Evolutionary conservation across 1,140 invertebrate genomes (phyloP), one percentile per base, ranked within the genome.

Genomic region (Drosophila pachea): DNA sequence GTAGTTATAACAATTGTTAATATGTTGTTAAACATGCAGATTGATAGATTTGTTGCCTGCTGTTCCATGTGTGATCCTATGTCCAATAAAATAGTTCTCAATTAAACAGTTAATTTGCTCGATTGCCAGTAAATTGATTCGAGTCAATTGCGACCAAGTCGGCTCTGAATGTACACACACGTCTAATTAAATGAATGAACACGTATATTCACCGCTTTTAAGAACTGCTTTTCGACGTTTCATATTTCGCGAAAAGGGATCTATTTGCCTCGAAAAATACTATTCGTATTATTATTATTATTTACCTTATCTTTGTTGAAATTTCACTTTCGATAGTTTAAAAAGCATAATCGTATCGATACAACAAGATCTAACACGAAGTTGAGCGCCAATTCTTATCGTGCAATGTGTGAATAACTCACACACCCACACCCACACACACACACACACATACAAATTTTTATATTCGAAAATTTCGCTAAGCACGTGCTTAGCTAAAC

Each of bases 1-100:
- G 52, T 22, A 33, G 29, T 43, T 56, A 43, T 36, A 68, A 63
- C 56, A 71, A 74, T 74, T 67, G 68, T 62, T 70, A 56, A 71
- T 42, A 47, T 22, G 22, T 2, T 22, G 22, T 2, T 22, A 22
- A 22, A 22, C 22, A 22, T 22, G 22, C 22, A 22, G 22, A 22
- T 22, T 22, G 22, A 22, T 22, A 22, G 22, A 22, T 22, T 22
- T 22, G 22, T 3, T 22, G 48, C 29, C 33, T 62, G 47, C 11
- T 7, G 38, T 11, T 42, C 40, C 22, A 22, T 22, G 22, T 22
- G 22, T 22, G n/a, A 43, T 43, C 40, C n/a, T 14, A 6, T 22
- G 40, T 0, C 12, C 8, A 42, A 42, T 43, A 43, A 42, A 22
- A 50, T 43, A 49, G 53, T 42, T 70, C 47, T 64, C 67, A 71